Evolutionary conservation across 2,797 vertebrate species (phyloP), one percentile per base, ranked within the genome.

Genomic region (Notoglanidium macrostoma): DNA sequence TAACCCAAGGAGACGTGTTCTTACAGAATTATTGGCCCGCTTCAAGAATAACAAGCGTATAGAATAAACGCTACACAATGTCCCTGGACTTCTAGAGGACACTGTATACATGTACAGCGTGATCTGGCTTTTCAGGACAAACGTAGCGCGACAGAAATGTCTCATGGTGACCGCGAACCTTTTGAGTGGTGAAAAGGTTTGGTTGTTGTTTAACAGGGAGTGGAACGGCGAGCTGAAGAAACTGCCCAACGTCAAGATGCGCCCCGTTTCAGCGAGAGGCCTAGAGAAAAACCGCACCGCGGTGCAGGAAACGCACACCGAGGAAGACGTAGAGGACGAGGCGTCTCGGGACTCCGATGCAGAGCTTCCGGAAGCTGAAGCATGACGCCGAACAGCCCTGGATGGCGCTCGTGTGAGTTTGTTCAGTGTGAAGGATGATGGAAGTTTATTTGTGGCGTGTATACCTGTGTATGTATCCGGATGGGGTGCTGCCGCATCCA

Each of bases 181-280:
- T 35, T 40, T 46, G n/a, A 10, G 74, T 9, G 29, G 49, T 21
- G n/a, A 55, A 11, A 57, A 32, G 3, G 0, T 55, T 57, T 32
- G 65, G 63, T 19, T 72, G 23, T 79, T 49, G 4, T 89, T 90
- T 73, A 44, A 55, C 94, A 99, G 98, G 92, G 97, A 97, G 84
- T 99, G 98, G 98, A 96, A 95, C 23, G 97, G 97, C 49, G 97
- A 99, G 91, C 93, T 99, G 89, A 98, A 96, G 94, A 98, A 98
- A 92, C 94, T 99, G 83, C 98, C 98, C 55, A 99, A 98, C 89
- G 96, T 99, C 90, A 99, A 98, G 95, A 96, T 98, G 95, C 96
- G 96, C 84, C 97, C 96, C 88, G 87, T 99, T 17, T 97, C 97
- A 6, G 94, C 92, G 70, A 94, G 90, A 88, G 95, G 94, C 91